phyloP scores from a whole-genome alignment of 2,113 vertebrate species.

The Xiphophorus hellerii region DNA sequence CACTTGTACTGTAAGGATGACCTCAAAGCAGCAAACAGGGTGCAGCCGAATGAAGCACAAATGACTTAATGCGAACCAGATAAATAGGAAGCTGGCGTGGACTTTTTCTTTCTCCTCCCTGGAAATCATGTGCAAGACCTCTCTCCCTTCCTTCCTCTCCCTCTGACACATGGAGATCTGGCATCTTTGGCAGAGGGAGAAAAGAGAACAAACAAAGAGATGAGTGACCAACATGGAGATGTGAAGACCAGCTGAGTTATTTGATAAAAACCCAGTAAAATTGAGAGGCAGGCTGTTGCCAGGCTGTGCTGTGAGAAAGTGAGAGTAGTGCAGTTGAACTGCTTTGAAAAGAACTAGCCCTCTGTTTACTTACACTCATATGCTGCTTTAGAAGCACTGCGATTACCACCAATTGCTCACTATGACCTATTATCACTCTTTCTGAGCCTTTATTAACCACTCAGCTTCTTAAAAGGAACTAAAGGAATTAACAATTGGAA shows the following conservation, averaged over 20 bases:
- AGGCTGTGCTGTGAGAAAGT: conserved; percentile 70
- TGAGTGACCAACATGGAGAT: conserved; percentile 63
- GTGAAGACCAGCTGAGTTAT: conserved; percentile 74
- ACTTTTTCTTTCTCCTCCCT: conserved; percentile 57
- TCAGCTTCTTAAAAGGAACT: conserved; percentile 48
- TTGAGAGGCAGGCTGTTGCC: conserved; percentile 73
- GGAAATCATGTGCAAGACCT: conserved; percentile 57
- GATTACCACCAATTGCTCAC: conserved; percentile 69
- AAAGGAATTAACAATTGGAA: conserved; percentile 34
- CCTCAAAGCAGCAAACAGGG: conserved; percentile 13
- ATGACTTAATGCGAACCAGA: conserved; percentile 62
- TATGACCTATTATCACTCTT: conserved; percentile 54
- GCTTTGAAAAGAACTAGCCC: conserved; percentile 67
- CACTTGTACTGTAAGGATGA: conserved; percentile 22
- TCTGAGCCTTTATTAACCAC: conserved; percentile 57
- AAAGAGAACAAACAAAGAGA: conserved; percentile 71
- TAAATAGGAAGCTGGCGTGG: conserved; percentile 56
- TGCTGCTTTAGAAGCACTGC: conserved; percentile 59
- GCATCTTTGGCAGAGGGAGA: conserved; percentile 73
- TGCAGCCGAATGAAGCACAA: conserved; percentile 31
- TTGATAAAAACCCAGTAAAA: conserved; percentile 75
- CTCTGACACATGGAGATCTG: conserved; percentile 65
- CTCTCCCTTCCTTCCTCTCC: conserved; percentile 57
- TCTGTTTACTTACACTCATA: conserved; percentile 74
- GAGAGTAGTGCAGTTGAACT: conserved; percentile 66